phyloP scores from a whole-genome alignment of 2,113 vertebrate species.

The Embiotoca jacksoni region DNA sequence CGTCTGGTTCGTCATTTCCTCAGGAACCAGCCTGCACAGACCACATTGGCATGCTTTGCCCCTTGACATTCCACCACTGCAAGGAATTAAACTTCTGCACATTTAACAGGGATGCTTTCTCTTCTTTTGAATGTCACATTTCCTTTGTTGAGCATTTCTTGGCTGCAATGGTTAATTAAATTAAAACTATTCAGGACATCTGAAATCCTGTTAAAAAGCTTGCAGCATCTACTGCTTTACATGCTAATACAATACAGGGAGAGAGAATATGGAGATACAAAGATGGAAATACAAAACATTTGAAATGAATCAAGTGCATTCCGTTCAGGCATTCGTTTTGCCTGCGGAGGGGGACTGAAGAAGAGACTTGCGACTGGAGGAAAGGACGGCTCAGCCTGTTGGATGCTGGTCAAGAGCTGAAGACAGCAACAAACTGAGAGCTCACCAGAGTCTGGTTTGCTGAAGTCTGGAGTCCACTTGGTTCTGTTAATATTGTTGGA shows the following conservation, averaged over 20 bases:
- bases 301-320: constrained; percentile 56
- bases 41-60: constrained; percentile 35
- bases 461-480: constrained; percentile 54
- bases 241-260: constrained; percentile 8
- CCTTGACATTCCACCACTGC: constrained; percentile 41
- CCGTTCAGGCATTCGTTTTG: constrained; percentile 53
- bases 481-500: constrained; percentile 52
- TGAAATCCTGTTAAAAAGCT: not conserved
- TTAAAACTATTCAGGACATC: constrained; percentile 1
- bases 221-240: constrained; percentile 4
- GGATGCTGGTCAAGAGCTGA: constrained; percentile 45
- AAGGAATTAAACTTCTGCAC: constrained; percentile 37
- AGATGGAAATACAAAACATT: constrained; percentile 45
- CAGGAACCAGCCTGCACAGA: constrained; percentile 37
- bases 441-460: constrained; percentile 49
- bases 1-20: constrained; percentile 42
- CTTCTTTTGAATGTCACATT: constrained; percentile 7
- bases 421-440: constrained; percentile 48
- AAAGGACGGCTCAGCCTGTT: constrained; percentile 43
- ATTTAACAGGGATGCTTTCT: constrained; percentile 32
- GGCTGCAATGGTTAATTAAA: not conserved
- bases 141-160: constrained; percentile 8
- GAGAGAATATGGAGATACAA: constrained; percentile 26
- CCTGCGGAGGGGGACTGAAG: constrained; percentile 11
- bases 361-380: constrained; percentile 13